Evolutionary conservation across 2,888 invertebrate species (phyloP).

Genomic region (Yponomeuta sedellus): DNA sequence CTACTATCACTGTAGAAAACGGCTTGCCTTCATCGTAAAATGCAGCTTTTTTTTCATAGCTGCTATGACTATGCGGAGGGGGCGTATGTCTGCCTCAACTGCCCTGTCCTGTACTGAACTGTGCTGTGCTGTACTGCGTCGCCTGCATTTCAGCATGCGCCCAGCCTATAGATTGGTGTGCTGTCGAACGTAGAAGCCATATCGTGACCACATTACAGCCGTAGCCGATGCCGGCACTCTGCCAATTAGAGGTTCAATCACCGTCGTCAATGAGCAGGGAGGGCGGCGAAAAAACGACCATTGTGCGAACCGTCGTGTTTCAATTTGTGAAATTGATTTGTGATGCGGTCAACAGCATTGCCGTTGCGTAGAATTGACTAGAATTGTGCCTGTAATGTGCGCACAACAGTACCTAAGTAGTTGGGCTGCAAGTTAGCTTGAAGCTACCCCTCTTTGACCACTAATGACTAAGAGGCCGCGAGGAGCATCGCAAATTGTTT

Average conservation of each 20-base stretch:
- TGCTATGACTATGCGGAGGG: too few species aligned
- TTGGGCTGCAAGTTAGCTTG: neutral
- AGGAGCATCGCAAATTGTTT: too few species aligned
- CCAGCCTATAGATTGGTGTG: too few species aligned
- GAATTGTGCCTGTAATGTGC: neutral
- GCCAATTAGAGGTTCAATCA: constrained; percentile 69
- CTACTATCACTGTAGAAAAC: too few species aligned
- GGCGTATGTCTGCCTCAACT: too few species aligned
- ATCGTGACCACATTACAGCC: constrained; percentile 39
- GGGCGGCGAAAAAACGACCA: constrained; percentile 39
- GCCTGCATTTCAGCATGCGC: too few species aligned
- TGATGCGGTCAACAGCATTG: constrained; percentile 35
- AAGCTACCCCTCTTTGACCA: too few species aligned
- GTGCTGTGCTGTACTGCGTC: too few species aligned
- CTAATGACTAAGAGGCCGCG: too few species aligned
- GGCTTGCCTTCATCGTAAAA: too few species aligned
- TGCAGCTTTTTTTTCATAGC: too few species aligned
- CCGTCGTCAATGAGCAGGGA: constrained; percentile 30
- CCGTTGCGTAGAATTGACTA: constrained; percentile 12
- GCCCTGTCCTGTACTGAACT: too few species aligned
- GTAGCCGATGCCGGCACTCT: constrained; percentile 47
- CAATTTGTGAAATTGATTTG: constrained; percentile 66
- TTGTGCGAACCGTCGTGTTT: constrained; percentile 48
- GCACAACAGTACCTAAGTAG: neutral
- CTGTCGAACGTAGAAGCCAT: neutral